Evolutionary conservation across 2,888 invertebrate genomes (phyloP).

Genomic region (Malthinus seriepunctatus): DNA sequence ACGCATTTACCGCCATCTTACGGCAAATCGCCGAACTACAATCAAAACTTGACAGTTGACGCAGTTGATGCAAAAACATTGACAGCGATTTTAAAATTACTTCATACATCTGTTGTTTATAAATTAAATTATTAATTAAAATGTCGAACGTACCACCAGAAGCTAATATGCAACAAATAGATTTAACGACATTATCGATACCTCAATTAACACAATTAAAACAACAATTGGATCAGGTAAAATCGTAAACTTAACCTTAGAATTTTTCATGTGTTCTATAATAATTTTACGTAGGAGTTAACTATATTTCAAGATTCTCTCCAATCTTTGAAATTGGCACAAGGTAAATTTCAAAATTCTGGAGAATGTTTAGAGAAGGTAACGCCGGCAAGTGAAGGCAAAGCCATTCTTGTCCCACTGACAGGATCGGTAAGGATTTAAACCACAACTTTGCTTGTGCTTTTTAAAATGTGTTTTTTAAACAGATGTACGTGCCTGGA

Average conservation of each 20-base stretch:
- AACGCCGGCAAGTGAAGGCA: slow-evolving; percentile 75
- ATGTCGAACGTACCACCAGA: slow-evolving; percentile 67
- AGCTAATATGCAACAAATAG: slow-evolving; percentile 74
- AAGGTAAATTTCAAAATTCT: slow-evolving; percentile 87
- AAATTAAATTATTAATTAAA: background rate
- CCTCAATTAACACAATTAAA: slow-evolving; percentile 83
- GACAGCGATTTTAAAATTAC: too few relatives aligned
- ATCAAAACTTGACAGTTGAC: too few relatives aligned
- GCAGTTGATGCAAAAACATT: too few relatives aligned
- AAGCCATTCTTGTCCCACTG: slow-evolving; percentile 88
- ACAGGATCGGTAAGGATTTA: slow-evolving; percentile 79
- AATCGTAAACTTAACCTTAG: slow-evolving; percentile 24
- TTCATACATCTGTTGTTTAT: background rate
- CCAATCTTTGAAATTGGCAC: slow-evolving; percentile 86
- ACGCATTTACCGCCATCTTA: too few relatives aligned
- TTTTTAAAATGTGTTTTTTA: slow-evolving; percentile 4
- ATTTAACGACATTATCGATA: slow-evolving; percentile 77
- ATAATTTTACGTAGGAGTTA: slow-evolving; percentile 67
- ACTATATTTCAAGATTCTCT: slow-evolving; percentile 88
- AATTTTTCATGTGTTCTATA: slow-evolving; percentile 17
- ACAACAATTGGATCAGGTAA: slow-evolving; percentile 84
- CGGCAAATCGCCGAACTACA: too few relatives aligned
- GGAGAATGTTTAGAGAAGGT: slow-evolving; percentile 83
- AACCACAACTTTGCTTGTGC: background rate
- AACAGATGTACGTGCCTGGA: slow-evolving; percentile 92